Evolutionary conservation across 2,113 vertebrate genomes (phyloP), one percentile per base, ranked within the genome.

Genomic region (Cervus canadensis): DNA sequence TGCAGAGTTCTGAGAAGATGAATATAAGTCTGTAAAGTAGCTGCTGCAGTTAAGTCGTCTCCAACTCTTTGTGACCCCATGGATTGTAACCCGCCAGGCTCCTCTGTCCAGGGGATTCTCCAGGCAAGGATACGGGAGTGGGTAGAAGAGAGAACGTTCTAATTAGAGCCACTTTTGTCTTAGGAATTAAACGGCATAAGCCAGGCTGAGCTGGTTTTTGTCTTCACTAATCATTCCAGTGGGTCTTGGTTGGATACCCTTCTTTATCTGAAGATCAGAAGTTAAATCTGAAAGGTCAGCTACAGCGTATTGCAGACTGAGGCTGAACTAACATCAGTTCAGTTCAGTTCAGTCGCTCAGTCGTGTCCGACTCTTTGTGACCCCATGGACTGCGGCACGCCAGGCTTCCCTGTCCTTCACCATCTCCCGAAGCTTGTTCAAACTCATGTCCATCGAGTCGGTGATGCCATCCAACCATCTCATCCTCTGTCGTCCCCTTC

Each of bases 371-470:
- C 64, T 71, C 64, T 36, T 67, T 40, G 19, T 0, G 2, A 36
- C 19, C n/a, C 19, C 67, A 19, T 36, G 67, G 2, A 23, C 5
- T 12, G n/a, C n/a, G 11, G 0, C n/a, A 12, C 10, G 0, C 67
- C n/a, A 71, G 67, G 67, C 2, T 1, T 71, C n/a, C n/a, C n/a
- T 71, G n/a, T 71, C 67, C 19, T 0, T 40, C 67, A 23, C 67
- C 67, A 71, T 1, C 67, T 71, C 67, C 67, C 5, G 0, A 19
- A 40, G n/a, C 0, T 12, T 6, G 0, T 5, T 40, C n/a, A 23
- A 6, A 71, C 10, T 6, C n/a, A 23, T 23, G 19, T 12, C 19
- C 67, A 12, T 23, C 0, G 1, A 12, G 2, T 71, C 5, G 0
- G 5, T 36, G 67, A 71, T 71, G n/a, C n/a, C 67, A 23, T 40